Percentiles rank a stretch among this genome's conserved stretches.
phyloP scores from a whole-genome alignment of 1,140 invertebrate species.

The Sycophila sp. region DNA sequence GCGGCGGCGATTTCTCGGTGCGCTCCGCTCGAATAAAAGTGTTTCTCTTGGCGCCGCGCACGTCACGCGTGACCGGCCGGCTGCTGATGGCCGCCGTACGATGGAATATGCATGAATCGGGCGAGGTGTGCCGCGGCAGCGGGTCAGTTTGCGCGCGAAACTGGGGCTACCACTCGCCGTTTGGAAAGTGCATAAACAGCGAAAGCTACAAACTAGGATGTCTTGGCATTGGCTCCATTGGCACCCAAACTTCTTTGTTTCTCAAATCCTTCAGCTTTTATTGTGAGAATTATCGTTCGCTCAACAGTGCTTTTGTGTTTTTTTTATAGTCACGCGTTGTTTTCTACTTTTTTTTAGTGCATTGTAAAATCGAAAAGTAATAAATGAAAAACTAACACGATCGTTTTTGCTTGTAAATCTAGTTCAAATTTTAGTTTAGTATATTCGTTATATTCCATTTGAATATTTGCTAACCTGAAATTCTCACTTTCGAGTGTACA shows the following conservation, averaged over 20 bases:
- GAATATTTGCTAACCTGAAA: too few relatives aligned
- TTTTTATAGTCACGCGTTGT: neutral
- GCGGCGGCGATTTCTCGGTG: constrained; percentile 4
- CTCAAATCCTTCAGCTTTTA: too few relatives aligned
- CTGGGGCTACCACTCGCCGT: constrained; percentile 6
- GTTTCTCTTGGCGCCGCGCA: constrained; percentile 8
- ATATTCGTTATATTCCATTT: too few relatives aligned
- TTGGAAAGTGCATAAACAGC: constrained; percentile 32
- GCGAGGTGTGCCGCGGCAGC: constrained; percentile 14
- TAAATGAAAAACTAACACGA: too few relatives aligned
- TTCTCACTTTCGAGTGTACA: too few relatives aligned
- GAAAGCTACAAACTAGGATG: constrained; percentile 21
- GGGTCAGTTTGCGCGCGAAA: constrained; percentile 23
- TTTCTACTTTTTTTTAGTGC: constrained; percentile 3
- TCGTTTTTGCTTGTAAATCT: too few relatives aligned
- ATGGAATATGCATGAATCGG: constrained; percentile 25
- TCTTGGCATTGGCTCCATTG: constrained; percentile 21
- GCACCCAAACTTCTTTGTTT: constrained; percentile 16
- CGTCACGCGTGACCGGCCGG: too few relatives aligned
- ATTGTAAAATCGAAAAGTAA: too few relatives aligned
- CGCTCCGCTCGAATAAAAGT: constrained; percentile 7
- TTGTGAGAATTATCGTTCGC: too few relatives aligned
- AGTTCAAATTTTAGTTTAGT: too few relatives aligned
- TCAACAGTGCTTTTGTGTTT: too few relatives aligned
- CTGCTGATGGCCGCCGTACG: neutral